Evolutionary conservation across 2,797 vertebrate genomes (phyloP).

Genomic region (Scomberomorus guttatus): DNA sequence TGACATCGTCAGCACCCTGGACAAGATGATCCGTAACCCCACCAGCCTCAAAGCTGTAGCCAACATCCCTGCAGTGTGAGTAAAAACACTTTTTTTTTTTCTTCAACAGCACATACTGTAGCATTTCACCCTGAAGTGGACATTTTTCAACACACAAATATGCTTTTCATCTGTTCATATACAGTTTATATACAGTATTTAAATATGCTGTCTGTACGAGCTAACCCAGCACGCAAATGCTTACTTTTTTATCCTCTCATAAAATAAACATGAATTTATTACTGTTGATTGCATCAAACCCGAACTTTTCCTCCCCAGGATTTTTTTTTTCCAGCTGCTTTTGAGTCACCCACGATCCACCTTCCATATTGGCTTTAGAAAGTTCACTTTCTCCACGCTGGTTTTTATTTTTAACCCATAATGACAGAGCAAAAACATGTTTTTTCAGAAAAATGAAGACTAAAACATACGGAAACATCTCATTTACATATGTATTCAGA

Average conservation of each 20-base stretch:
- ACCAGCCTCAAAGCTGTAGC: conserved; percentile 98
- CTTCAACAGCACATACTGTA: background rate
- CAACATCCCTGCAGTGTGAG: conserved; percentile 98
- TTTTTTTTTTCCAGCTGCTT: conserved; percentile 14
- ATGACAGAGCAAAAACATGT: conserved; percentile 26
- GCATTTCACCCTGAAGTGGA: conserved; percentile 21
- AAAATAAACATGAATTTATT: conserved; percentile 69
- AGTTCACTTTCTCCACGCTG: conserved; percentile 16
- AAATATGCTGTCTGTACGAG: conserved; percentile 24
- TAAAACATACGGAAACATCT: conserved; percentile 2
- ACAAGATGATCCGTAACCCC: conserved; percentile 99
- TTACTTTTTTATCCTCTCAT: conserved; percentile 47
- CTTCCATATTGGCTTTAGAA: conserved; percentile 12
- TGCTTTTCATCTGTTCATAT: conserved; percentile 41
- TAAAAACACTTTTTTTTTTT: conserved; percentile 34
- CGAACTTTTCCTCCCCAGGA: conserved; percentile 40
- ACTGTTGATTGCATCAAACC: conserved; percentile 68
- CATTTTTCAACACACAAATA: background rate
- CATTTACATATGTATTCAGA: conserved; percentile 20
- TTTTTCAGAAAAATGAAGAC: background rate
- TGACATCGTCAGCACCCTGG: conserved; percentile 97
- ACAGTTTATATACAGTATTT: conserved; percentile 30
- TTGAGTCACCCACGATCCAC: background rate
- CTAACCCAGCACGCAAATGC: conserved; percentile 5
- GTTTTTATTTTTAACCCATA: conserved; percentile 8